phyloP scores from a whole-genome alignment of 2,888 invertebrate species.

The Steinernema carpocapsae region DNA sequence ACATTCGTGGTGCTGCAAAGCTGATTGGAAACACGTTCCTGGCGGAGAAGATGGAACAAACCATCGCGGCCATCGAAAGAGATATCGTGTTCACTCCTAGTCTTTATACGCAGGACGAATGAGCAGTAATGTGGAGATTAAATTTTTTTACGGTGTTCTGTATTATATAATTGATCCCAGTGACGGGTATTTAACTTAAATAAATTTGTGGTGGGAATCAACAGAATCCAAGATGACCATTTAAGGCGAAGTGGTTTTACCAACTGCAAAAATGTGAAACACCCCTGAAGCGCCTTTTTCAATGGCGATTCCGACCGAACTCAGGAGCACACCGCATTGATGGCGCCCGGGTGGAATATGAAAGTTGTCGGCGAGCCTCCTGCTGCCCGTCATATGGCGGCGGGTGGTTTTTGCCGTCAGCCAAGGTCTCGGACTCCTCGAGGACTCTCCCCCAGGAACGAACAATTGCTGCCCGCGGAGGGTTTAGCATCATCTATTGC shows the following conservation, averaged over 20 bases:
- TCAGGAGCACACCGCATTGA: too few relatives aligned
- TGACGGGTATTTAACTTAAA: not conserved
- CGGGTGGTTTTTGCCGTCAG: conserved; percentile 10
- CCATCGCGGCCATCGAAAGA: conserved; percentile 85
- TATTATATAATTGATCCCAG: not conserved
- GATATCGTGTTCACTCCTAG: conserved; percentile 98
- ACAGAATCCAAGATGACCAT: too few relatives aligned
- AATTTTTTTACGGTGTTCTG: conserved; percentile 20
- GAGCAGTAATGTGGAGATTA: not conserved
- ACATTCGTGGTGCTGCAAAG: conserved; percentile 89
- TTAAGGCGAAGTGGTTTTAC: too few relatives aligned
- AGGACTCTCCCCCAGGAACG: not conserved
- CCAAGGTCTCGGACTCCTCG: not conserved
- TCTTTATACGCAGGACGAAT: conserved; percentile 77
- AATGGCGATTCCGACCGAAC: too few relatives aligned
- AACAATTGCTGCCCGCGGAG: conserved; percentile 28
- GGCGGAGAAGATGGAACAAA: conserved; percentile 89
- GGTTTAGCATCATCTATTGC: conserved; percentile 5
- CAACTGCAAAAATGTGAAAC: too few relatives aligned
- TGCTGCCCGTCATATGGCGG: conserved; percentile 14
- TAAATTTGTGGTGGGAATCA: too few relatives aligned
- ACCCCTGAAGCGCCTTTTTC: too few relatives aligned
- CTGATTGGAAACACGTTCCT: conserved; percentile 90
- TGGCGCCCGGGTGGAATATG: not conserved
- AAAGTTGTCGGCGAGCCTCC: conserved; percentile 9